Evolutionary conservation across 2,797 vertebrate species (phyloP), one percentile per base, ranked within the genome.

Genomic region (Scolopax rusticola): DNA sequence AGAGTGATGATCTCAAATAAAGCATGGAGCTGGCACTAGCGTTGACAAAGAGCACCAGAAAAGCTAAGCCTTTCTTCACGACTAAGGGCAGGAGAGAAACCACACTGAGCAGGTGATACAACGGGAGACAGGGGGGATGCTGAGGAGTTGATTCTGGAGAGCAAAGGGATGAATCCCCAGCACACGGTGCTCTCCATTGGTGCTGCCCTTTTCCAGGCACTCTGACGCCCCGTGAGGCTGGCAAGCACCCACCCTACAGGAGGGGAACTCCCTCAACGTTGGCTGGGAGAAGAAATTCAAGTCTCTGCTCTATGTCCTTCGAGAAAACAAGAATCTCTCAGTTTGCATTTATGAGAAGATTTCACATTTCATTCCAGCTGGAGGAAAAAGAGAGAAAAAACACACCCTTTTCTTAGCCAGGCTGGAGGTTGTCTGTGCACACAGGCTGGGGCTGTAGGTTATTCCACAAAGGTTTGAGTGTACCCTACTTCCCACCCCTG

Each of bases 241-340:
- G 95, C 95, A 97, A 92, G 51, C 56, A 65, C 80, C 53, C 38
- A 93, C 87, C 80, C 76, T 96, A 82, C 89, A 94, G 70, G 80
- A 97, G 78, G 86, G 96, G 83, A 97, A 96, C 95, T 97, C 97
- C 97, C 93, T 97, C 90, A 74, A 7, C 2, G 84, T 87, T 96
- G 96, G 97, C 91, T 92, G 67, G 74, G 95, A 95, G 96, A 90
- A 97, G 51, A 96, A 94, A 89, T 92, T 95, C 90, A 98, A 96
- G 84, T 85, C 93, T 97, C 97, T 79, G 83, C 94, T 75, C 86
- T 43, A 86, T 84, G 87, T 96, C 92, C 88, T 97, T 97, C 3
- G 92, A 97, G 97, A 97, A 98, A 97, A 98, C 97, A 98, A 98
- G 95, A 97, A 97, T 97, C 95, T 96, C 96, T 98, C 95, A 97